Base-by-base conservation (phyloP, 2,113 vertebrate genomes). In the Nansenia antarctica region DNA sequence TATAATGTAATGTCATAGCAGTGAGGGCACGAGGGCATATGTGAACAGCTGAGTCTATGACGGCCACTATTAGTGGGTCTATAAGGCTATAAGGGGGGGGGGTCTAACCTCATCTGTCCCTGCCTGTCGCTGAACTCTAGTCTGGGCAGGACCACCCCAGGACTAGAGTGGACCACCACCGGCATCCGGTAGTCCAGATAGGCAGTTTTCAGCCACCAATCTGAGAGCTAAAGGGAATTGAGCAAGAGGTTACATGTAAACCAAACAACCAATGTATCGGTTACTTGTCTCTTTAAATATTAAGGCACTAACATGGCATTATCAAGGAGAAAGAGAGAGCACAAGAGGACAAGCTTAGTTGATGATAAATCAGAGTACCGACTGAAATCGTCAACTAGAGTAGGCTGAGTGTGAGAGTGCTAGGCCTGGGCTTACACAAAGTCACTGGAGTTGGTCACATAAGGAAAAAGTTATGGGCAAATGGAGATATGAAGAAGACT, bases 121-220 rank as follows among this genome's bases (percentile, higher is more conserved):
- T 95, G 94, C n/a, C 93, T 91, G 76, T 98, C 96, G 68, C 76
- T 87, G 77, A 98, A 98, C 67, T 95, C 90, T 82, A 95, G 92
- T 20, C 93, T 94, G 6, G 97, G 97, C 45, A 99, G 83, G 20
- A 96, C 83, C 24, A 98, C 82, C 0, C 95, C 97, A 0, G 97
- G 97, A 85, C 92, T 99, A 24, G 97, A 99, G 81, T 93, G 91
- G 65, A 99, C 91, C 73, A 97, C 95, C 47, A 99, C 94, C 0
- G 98, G 96, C 83, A 97, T 76, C 34, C 96, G 93, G 80, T 94
- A 98, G 49, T 97, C 94, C 5, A 99, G 91, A 69, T 99, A 99
- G 26, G 98, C 97, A 0, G 93, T 93, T 82, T 95, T 92, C 75
- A 99, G 91, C 97, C 98, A 99, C 98, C 98, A 99, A 22, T 97